Percentiles rank a stretch among this genome's conserved stretches.
These are phyloP conservation scores for Diarsia brunnea DNA, from an alignment of 2,888 invertebrate genomes.

Conservation along the genomic window DNA sequence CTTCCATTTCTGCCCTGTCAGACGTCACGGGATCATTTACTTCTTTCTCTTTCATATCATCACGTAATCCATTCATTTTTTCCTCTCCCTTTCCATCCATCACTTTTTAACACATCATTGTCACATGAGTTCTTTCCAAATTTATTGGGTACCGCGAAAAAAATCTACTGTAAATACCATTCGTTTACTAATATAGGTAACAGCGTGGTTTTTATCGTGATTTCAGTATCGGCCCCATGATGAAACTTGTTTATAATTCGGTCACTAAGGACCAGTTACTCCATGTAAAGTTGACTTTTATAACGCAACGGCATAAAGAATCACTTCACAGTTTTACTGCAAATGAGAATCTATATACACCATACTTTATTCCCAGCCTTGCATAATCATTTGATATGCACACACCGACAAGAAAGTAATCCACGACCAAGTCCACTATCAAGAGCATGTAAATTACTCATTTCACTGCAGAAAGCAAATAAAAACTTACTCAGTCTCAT, in stretches of 20 bases:
- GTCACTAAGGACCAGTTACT: neutral
- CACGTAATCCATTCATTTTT: too few relatives aligned
- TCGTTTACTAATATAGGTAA: neutral
- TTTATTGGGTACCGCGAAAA: neutral
- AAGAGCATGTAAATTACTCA: slow-evolving; percentile 51
- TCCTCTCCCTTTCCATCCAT: too few relatives aligned
- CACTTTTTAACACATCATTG: too few relatives aligned
- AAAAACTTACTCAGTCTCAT: slow-evolving; percentile 39
- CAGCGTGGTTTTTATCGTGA: neutral
- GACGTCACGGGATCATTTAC: too few relatives aligned
- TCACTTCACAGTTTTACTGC: neutral
- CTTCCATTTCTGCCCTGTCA: too few relatives aligned
- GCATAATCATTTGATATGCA: slow-evolving; percentile 26
- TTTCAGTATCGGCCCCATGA: neutral
- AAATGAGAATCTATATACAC: slow-evolving; percentile 23
- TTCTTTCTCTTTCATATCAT: too few relatives aligned
- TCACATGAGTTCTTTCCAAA: neutral
- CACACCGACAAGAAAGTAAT: slow-evolving; percentile 43
- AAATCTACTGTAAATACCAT: neutral
- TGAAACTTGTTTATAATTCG: too few relatives aligned
- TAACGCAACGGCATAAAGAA: neutral
- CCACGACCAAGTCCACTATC: slow-evolving; percentile 36
- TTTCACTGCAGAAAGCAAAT: slow-evolving; percentile 46
- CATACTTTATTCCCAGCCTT: slow-evolving; percentile 34
- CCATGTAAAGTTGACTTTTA: neutral